Evolutionary conservation across 2,888 invertebrate species (phyloP), one percentile per base, ranked within the genome.

Genomic region (Formica aserva): DNA sequence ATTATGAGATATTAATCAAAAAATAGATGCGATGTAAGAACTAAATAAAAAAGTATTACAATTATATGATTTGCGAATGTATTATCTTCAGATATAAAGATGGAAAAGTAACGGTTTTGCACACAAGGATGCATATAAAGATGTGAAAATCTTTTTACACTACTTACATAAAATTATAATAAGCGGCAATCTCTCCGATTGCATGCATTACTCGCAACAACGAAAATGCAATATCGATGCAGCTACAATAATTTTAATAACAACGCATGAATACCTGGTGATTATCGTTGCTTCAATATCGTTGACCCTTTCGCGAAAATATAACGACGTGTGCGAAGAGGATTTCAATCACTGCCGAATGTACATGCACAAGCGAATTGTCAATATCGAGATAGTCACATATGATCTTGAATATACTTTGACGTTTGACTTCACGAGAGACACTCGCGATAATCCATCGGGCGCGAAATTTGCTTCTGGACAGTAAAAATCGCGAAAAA

Each of bases 391-490:
- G 22, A n/a, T 29, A 22, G 15, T 52, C 32, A 48, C 9, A 52
- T n/a, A 52, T 29, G 32, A 13, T 48, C 29, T 48, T 5, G 45
- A 5, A 48, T 48, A 45, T 1, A 45, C 18, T 48, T 48, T 3
- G 45, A 48, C 52, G n/a, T 52, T 2, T 15, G n/a, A 52, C 48
- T 32, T 71, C 5, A 35, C 52, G 5, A 55, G 35, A 71, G 52
- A 52, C 52, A 71, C 52, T 55, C 35, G 52, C 41, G 15, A 18
- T n/a, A 71, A 55, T 35, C 35, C 32, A 45, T 71, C 32, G 22
- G 15, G 32, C 52, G 32, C 32, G 22, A 52, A 52, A 71, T 55
- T 52, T 22, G 32, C 35, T 32, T 71, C 22, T 15, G 32, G 15
- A 35, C 35, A 15, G 32, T 32, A 35, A 35, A 22, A 35, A 35